A percentile compares a stretch with the other conserved stretches of the same genome.
Conservation (phyloP, 2,888 invertebrate species). For the Polymixis lichenea region DNA sequence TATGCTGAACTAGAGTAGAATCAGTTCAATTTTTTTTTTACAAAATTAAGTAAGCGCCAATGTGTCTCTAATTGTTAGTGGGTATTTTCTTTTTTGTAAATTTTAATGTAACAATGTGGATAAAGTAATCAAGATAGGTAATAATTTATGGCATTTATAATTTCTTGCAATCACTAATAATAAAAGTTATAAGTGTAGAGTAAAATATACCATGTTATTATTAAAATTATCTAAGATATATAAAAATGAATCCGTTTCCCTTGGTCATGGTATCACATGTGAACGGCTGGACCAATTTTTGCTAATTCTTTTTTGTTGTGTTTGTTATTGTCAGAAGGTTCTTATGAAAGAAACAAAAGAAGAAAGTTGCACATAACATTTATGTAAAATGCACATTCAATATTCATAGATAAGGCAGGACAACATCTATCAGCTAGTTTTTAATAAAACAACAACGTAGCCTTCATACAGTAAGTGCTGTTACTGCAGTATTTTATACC, state of each 20-base stretch:
- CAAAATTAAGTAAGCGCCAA: constrained; percentile 19
- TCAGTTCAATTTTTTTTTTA: constrained; percentile 5
- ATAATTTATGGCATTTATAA: constrained; percentile 25
- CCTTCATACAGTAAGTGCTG: constrained; percentile 50
- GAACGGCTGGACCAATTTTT: too few species aligned
- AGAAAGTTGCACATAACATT: too few species aligned
- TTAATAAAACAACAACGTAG: constrained; percentile 33
- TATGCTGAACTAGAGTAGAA: constrained; percentile 9
- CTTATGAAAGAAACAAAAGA: too few species aligned
- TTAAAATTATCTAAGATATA: not conserved
- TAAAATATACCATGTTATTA: constrained; percentile 25
- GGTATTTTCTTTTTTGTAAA: constrained; percentile 12
- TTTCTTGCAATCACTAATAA: constrained; percentile 4
- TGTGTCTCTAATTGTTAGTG: constrained; percentile 31
- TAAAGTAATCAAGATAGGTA: not conserved
- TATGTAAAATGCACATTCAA: too few species aligned
- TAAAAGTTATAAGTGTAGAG: constrained; percentile 1
- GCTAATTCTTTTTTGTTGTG: too few species aligned
- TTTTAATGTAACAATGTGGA: constrained; percentile 1
- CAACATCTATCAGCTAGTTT: not conserved
- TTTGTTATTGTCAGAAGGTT: too few species aligned
- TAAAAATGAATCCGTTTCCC: too few species aligned
- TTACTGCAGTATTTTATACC: constrained; percentile 68
- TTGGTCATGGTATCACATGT: too few species aligned
- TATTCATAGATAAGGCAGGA: too few species aligned